phyloP scores from a whole-genome alignment of 2,888 invertebrate species.

The Drosophila atripex region DNA sequence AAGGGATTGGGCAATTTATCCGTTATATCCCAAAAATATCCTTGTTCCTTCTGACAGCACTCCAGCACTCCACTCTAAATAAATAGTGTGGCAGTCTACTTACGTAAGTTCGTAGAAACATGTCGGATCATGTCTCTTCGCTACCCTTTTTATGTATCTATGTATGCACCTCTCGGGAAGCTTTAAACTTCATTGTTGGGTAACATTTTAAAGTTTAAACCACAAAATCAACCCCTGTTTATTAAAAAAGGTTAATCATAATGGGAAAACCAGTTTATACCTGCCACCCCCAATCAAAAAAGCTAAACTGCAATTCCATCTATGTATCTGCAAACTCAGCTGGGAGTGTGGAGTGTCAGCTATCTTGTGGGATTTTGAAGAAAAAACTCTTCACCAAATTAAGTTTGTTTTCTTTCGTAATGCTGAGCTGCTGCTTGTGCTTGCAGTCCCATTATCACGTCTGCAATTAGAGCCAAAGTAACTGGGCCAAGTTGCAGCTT shows the following conservation, averaged over 20 bases:
- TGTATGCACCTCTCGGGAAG: not conserved
- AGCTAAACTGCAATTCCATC: not conserved
- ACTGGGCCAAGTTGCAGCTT: constrained; percentile 71
- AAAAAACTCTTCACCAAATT: constrained; percentile 40
- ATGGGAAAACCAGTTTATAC: constrained; percentile 33
- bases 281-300: constrained; percentile 21
- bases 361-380: too few species aligned
- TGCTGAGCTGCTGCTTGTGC: constrained; percentile 19
- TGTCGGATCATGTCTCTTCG: not conserved
- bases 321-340: not conserved
- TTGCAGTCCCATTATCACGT: constrained; percentile 59
- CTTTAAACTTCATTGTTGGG: constrained; percentile 1
- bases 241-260: too few species aligned
- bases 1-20: constrained; percentile 44
- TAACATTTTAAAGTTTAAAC: constrained; percentile 19
- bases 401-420: constrained; percentile 46
- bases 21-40: not conserved
- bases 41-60: not conserved
- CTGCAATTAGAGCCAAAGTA: constrained; percentile 72
- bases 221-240: constrained; percentile 24
- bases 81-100: not conserved
- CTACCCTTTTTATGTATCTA: not conserved
- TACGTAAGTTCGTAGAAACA: not conserved
- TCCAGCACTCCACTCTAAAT: not conserved
- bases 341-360: too few species aligned